phyloP scores from a whole-genome alignment of 2,888 invertebrate genomes.

The Scotopteryx bipunctaria region DNA sequence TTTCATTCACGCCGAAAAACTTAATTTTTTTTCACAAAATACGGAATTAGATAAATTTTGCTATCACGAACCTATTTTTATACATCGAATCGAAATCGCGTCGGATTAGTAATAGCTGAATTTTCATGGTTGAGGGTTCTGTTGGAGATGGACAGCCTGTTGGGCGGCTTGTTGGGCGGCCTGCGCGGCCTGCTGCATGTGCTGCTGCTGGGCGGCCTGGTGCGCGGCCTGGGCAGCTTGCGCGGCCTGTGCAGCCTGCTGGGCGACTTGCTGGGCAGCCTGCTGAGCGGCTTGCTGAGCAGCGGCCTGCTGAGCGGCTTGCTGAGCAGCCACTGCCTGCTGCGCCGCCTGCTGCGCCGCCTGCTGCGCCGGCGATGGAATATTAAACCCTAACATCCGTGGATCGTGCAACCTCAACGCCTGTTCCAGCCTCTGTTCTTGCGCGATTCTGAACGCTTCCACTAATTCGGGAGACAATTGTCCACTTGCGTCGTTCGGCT shows the following conservation, averaged over 20 bases:
- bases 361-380: constrained; percentile 77
- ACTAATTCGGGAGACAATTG: constrained; percentile 88
- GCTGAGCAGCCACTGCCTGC: constrained; percentile 48
- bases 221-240: constrained; percentile 62
- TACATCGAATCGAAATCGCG: constrained; percentile 67
- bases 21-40: constrained; percentile 42
- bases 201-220: constrained; percentile 67
- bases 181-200: constrained; percentile 69
- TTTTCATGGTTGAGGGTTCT: constrained; percentile 88
- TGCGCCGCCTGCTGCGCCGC: constrained; percentile 71
- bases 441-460: constrained; percentile 87
- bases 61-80: constrained; percentile 46
- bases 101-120: constrained; percentile 90
- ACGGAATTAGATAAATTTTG: constrained; percentile 43
- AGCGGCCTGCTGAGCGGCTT: constrained; percentile 44
- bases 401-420: constrained; percentile 92
- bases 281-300: constrained; percentile 51
- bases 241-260: constrained; percentile 62
- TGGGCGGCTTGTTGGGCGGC: constrained; percentile 77
- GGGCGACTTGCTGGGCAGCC: constrained; percentile 63
- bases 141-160: constrained; percentile 81
- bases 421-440: constrained; percentile 92
- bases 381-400: constrained; percentile 89
- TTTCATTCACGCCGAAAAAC: constrained; percentile 59
- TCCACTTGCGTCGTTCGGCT: constrained; percentile 71